A percentile compares a stretch with the other conserved stretches of the same genome.
These are phyloP conservation scores for Bubo scandiacus DNA, from an alignment of 2,113 vertebrate species.

Conservation along the genomic window DNA sequence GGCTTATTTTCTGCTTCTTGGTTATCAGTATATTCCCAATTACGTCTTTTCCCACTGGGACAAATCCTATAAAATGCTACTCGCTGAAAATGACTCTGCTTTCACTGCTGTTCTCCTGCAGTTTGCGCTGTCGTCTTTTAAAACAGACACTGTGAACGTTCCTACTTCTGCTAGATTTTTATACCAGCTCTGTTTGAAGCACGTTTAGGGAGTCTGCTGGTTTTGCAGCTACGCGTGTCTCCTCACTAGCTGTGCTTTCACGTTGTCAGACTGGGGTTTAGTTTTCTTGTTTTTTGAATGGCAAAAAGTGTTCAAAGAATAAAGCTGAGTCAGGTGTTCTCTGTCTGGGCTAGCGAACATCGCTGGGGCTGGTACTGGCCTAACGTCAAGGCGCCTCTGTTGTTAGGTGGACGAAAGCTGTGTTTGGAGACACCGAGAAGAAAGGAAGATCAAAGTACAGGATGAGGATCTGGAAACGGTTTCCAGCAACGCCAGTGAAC, in stretches of 20 bases:
- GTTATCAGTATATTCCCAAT: neutral
- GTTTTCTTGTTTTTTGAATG: neutral
- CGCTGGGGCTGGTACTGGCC: neutral
- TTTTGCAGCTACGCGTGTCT: neutral
- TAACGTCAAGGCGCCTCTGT: neutral
- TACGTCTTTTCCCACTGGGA: neutral
- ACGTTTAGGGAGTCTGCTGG: neutral
- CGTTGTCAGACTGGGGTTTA: neutral
- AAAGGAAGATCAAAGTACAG: conserved; percentile 87
- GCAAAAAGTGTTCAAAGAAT: neutral
- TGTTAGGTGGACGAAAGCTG: conserved; percentile 90
- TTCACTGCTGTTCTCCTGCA: neutral
- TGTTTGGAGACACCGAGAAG: conserved; percentile 87
- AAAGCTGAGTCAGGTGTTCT: neutral
- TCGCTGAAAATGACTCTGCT: neutral
- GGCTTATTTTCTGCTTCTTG: neutral
- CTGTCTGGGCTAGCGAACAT: neutral
- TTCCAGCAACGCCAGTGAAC: conserved; percentile 78
- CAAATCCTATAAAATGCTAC: neutral
- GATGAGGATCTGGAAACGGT: conserved; percentile 89
- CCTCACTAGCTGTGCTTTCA: no score
- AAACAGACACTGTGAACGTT: neutral
- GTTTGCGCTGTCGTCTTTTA: neutral
- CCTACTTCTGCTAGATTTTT: neutral
- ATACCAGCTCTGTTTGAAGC: neutral